Base-by-base conservation (phyloP, 2,113 vertebrate genomes). In the Semnornis frantzii region DNA sequence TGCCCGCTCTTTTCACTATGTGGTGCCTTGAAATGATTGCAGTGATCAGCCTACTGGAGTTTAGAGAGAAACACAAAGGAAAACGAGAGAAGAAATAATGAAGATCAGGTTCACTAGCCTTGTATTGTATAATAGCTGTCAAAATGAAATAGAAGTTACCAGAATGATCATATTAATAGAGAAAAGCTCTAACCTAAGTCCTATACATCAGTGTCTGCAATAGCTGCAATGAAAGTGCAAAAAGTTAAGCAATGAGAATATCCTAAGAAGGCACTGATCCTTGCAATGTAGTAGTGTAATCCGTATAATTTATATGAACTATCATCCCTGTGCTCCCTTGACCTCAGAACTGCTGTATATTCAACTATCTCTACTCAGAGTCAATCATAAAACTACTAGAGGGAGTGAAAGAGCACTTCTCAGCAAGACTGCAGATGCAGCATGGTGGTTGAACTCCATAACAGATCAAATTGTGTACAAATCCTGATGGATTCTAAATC, bases 101-200 rank as follows among this genome's bases (percentile, higher is more conserved):
- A 95, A 91, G 92, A 93, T 95, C 85, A 87, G 94, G 89, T 88
- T 93, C 94, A 77, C 76, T 76, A 92, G 66, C 28, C 85, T 82
- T 92, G 62, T 94, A 79, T 71, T 82, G 78, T 93, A 74, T 89
- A 95, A 96, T 77, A 94, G 87, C 92, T 80, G 77, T 95, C 96
- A 93, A 89, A 96, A 91, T 91, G 90, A 93, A 94, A 92, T 92
- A 94, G 91, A 93, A 93, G 81, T 91, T 92, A 95, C 95, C 91
- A 68, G 81, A 89, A 90, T 87, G 52, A 94, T 94, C 85, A 84
- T 94, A 89, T 87, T 93, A 94, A 92, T 44, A 59, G 72, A 95
- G 75, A 95, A 85, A 96, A 96, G 58, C 75, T 87, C 34, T 87
- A 89, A 79, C 71, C 62, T 33, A 64, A 85, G 74, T 54, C 70